phyloP scores from a whole-genome alignment of 2,113 vertebrate genomes.

The Prunella fulvescens region DNA sequence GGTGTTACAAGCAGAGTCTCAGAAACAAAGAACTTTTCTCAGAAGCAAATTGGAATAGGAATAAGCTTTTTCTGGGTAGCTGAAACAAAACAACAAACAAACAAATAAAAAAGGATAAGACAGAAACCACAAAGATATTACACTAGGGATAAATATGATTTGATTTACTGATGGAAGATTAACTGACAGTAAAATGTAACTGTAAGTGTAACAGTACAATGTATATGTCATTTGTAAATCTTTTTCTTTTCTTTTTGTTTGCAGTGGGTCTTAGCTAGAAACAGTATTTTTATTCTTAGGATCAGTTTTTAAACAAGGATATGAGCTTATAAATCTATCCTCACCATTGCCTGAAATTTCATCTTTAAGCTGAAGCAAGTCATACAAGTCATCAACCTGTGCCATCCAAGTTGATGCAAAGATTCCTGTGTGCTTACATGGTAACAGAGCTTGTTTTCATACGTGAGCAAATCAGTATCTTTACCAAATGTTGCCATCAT shows the following conservation, averaged over 20 bases:
- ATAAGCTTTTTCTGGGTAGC: background rate
- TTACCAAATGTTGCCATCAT: background rate
- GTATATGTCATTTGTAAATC: background rate
- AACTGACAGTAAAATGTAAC: background rate
- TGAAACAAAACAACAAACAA: background rate
- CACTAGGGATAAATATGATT: background rate
- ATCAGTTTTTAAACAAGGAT: background rate
- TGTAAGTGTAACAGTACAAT: no score
- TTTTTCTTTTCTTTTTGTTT: background rate
- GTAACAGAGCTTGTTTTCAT: background rate
- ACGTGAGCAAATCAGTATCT: background rate
- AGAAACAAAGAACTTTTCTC: background rate
- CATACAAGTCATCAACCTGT: background rate
- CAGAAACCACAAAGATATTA: background rate
- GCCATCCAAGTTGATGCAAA: fast-evolving
- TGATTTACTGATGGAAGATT: background rate
- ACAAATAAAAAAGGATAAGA: background rate
- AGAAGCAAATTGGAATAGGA: background rate
- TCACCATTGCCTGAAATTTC: background rate
- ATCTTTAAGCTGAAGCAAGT: background rate
- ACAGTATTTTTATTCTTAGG: background rate
- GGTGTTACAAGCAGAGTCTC: background rate
- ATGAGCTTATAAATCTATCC: background rate
- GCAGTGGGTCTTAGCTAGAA: background rate
- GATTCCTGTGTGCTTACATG: background rate